These are phyloP conservation scores for Cataglyphis altisquamis DNA, from an alignment of 2,888 invertebrate species.

Conservation along the genomic window DNA sequence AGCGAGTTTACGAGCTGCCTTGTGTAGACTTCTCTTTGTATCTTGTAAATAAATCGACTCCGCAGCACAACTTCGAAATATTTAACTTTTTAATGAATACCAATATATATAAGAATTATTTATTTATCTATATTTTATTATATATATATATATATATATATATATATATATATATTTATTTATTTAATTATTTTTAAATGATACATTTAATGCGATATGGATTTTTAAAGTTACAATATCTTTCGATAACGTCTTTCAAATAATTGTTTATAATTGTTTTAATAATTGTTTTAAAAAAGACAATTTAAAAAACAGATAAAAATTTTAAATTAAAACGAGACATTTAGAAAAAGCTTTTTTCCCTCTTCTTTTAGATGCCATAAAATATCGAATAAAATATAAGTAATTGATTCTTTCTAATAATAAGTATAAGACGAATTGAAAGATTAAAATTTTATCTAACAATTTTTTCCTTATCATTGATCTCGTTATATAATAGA, in stretches of 20 bases:
- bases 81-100: not conserved
- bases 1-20: not conserved
- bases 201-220: not conserved
- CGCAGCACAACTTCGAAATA: slow-evolving; percentile 7
- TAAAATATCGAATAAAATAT: not conserved
- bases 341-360: not conserved
- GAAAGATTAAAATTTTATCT: not conserved
- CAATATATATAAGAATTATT: not conserved
- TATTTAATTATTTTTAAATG: not conserved
- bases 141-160: not conserved
- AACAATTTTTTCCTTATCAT: not conserved
- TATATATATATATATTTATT: too few species aligned
- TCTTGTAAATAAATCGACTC: not conserved
- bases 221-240: not conserved
- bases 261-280: not conserved
- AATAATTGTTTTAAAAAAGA: not conserved
- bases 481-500: not conserved
- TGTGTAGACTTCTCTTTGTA: not conserved
- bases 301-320: not conserved
- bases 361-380: not conserved
- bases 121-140: not conserved
- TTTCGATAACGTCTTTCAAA: not conserved
- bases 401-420: slow-evolving; percentile 5
- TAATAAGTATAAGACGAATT: not conserved
- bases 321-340: not conserved